These are phyloP conservation scores for Nematopogon swammerdamellus DNA, from an alignment of 2,888 invertebrate species.

Conservation along the genomic window DNA sequence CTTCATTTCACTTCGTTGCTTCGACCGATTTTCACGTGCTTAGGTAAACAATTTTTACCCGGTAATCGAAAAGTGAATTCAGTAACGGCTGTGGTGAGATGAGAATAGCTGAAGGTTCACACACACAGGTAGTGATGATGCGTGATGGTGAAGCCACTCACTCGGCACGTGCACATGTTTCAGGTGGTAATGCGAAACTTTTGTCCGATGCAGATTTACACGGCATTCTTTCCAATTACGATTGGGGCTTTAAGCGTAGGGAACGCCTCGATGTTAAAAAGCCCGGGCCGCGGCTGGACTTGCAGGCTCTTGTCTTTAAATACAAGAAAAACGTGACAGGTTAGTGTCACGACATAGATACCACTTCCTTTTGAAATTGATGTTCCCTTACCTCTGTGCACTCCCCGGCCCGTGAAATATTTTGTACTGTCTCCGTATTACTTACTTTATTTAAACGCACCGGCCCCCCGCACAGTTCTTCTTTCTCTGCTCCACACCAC, in stretches of 20 bases:
- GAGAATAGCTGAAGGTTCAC: no score
- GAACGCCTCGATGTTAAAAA: constrained; percentile 93
- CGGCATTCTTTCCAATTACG: constrained; percentile 59
- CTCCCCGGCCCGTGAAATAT: no score
- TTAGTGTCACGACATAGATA: constrained; percentile 49
- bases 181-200: constrained; percentile 51
- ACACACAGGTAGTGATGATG: no score
- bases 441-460: no score
- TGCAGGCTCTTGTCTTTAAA: constrained; percentile 56
- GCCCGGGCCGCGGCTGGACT: constrained; percentile 82
- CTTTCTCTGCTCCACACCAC: no score
- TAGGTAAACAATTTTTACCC: no score
- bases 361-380: no score
- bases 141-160: neutral
- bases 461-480: no score
- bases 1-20: neutral
- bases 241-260: constrained; percentile 80
- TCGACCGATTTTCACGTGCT: neutral
- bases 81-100: no score
- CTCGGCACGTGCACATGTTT: constrained; percentile 25
- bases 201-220: constrained; percentile 50
- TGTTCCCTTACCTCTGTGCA: no score
- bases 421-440: no score
- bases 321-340: constrained; percentile 51
- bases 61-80: no score